These are phyloP conservation scores for Patella ulyssiponensis DNA, from an alignment of 2,888 invertebrate species.

Conservation along the genomic window DNA sequence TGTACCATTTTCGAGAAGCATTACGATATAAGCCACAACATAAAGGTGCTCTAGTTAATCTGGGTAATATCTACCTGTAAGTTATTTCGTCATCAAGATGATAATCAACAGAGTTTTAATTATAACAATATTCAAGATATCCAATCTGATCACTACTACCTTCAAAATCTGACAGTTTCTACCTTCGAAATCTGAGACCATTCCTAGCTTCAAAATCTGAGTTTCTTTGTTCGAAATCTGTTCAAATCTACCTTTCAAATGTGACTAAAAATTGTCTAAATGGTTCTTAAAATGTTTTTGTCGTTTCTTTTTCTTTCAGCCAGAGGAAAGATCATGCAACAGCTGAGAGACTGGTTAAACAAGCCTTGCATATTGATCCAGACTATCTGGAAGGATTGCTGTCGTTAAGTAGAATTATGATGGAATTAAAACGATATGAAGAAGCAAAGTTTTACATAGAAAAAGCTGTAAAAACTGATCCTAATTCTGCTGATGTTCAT, in stretches of 20 bases:
- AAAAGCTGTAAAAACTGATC: conserved; percentile 43
- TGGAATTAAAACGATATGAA: conserved; percentile 35
- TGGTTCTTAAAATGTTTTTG: background rate
- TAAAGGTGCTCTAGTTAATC: conserved; percentile 87
- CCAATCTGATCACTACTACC: background rate
- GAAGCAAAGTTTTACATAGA: conserved; percentile 46
- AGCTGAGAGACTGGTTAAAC: conserved; percentile 84
- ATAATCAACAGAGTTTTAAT: background rate
- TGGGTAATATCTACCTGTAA: conserved; percentile 83
- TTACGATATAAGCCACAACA: conserved; percentile 80
- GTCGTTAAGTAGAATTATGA: conserved; percentile 43
- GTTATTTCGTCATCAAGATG: conserved; percentile 21
- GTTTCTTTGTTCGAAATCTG: no score
- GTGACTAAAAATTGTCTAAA: background rate
- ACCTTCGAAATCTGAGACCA: no score
- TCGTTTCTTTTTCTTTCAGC: conserved; percentile 33
- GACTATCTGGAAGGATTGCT: conserved; percentile 47
- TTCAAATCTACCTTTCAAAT: no score
- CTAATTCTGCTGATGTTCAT: conserved; percentile 60
- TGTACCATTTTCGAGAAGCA: conserved; percentile 79
- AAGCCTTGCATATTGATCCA: conserved; percentile 65
- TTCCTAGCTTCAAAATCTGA: no score
- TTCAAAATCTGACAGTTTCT: no score
- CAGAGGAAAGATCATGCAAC: conserved; percentile 79
- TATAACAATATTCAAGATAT: background rate